Percentiles rank a stretch among this genome's conserved stretches.
Evolutionary conservation across 2,888 invertebrate genomes (phyloP).

Genomic region (Acanthosepion pharaonis): DNA sequence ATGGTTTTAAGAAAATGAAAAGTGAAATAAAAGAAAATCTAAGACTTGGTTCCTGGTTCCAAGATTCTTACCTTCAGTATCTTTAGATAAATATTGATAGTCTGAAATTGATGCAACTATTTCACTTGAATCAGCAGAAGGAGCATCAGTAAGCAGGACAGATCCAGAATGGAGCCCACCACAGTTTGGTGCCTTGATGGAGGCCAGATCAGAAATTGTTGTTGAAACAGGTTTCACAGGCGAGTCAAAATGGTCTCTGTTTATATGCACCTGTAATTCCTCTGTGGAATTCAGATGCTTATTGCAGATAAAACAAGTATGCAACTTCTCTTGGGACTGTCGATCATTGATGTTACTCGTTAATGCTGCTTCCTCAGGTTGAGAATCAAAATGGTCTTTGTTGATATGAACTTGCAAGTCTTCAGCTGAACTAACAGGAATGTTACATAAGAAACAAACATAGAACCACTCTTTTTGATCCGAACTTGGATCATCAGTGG

Average conservation of each 20-base stretch:
- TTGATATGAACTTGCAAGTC: conserved; percentile 87
- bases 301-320: conserved; percentile 42
- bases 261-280: conserved; percentile 42
- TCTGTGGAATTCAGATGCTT: background rate
- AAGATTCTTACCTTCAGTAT: background rate
- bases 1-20: background rate
- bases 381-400: conserved; percentile 83
- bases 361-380: background rate
- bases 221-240: background rate
- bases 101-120: background rate
- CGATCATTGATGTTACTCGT: background rate
- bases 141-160: too few relatives aligned
- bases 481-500: too few relatives aligned
- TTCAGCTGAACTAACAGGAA: conserved; percentile 77
- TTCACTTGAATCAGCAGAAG: conserved; percentile 4
- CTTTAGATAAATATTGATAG: background rate
- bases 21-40: background rate
- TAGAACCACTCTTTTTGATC: background rate
- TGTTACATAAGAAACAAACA: background rate
- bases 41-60: background rate
- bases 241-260: conserved; percentile 40
- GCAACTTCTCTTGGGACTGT: background rate
- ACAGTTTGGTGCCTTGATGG: background rate
- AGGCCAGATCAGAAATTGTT: conserved; percentile 3
- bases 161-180: background rate